Conservation (phyloP, 2,113 vertebrate species). For the Corydoras sp. region DNA sequence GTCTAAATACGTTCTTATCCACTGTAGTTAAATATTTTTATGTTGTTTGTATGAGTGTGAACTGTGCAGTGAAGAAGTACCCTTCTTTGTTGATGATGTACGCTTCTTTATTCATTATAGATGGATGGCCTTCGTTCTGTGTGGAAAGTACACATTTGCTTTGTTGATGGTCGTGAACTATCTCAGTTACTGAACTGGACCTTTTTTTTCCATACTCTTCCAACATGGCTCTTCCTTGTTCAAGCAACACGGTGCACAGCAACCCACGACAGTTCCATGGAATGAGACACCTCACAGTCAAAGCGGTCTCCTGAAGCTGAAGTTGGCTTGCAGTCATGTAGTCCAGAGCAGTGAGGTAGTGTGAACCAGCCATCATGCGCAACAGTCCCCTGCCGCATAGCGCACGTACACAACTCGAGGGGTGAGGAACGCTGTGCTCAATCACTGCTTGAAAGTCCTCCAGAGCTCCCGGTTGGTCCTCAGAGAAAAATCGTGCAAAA, state of each 20-base stretch:
- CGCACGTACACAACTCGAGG: slow-evolving; percentile 80
- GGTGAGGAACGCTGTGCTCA: slow-evolving; percentile 76
- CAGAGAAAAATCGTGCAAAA: slow-evolving; percentile 74
- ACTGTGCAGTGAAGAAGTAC: slow-evolving; percentile 39
- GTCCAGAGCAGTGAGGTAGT: slow-evolving; percentile 82
- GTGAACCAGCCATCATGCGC: slow-evolving; percentile 70
- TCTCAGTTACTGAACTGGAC: slow-evolving; percentile 21
- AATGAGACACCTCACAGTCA: slow-evolving; percentile 79
- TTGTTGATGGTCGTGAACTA: slow-evolving; percentile 21
- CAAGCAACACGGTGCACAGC: slow-evolving; percentile 78
- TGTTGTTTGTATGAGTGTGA: too few relatives aligned
- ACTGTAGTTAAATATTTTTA: too few relatives aligned
- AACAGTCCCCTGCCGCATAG: slow-evolving; percentile 86
- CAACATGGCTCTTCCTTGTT: slow-evolving; percentile 84
- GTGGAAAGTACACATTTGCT: too few relatives aligned
- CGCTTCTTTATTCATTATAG: slow-evolving; percentile 27
- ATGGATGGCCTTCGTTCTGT: slow-evolving; percentile 10
- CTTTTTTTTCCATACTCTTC: slow-evolving; percentile 52
- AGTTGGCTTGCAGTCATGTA: slow-evolving; percentile 83
- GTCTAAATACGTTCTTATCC: too few relatives aligned
- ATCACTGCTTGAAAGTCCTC: slow-evolving; percentile 86
- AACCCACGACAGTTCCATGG: slow-evolving; percentile 90
- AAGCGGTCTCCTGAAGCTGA: slow-evolving; percentile 73
- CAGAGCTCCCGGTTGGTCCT: slow-evolving; percentile 65
- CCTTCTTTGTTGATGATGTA: slow-evolving; percentile 54